Conservation (phyloP, 2,888 invertebrate genomes). For the Lobophora halterata region DNA sequence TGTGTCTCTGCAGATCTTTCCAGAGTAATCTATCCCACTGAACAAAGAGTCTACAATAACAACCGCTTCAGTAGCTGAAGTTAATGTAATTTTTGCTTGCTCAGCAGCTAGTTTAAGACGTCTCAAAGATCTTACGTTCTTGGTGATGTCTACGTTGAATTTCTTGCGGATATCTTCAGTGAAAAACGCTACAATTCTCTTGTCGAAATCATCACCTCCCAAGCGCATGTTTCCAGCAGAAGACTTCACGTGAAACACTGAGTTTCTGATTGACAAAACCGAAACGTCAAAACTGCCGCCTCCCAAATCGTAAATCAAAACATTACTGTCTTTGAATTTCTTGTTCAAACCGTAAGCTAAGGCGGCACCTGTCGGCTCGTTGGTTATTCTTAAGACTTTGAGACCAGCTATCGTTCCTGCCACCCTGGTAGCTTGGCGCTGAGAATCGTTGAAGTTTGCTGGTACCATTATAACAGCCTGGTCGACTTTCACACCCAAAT, state of each 20-base stretch:
- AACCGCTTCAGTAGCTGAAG: conserved; percentile 47
- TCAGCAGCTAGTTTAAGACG: conserved; percentile 57
- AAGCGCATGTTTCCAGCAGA: conserved; percentile 54
- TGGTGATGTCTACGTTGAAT: conserved; percentile 43
- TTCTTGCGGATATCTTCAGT: conserved; percentile 56
- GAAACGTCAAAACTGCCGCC: conserved; percentile 66
- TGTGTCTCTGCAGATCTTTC: conserved; percentile 44
- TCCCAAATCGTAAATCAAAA: conserved; percentile 61
- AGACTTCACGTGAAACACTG: conserved; percentile 54
- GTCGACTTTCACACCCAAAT: conserved; percentile 48
- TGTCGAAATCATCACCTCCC: conserved; percentile 68
- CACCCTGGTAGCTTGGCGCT: conserved; percentile 54
- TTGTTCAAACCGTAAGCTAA: conserved; percentile 55
- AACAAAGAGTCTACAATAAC: conserved; percentile 49
- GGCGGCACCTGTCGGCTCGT: conserved; percentile 64
- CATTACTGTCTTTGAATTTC: conserved; percentile 42
- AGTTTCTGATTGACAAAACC: conserved; percentile 47
- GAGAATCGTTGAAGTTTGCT: conserved; percentile 60
- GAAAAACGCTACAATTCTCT: conserved; percentile 56
- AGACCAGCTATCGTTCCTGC: conserved; percentile 60
- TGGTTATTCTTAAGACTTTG: conserved; percentile 54
- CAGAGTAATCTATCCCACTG: conserved; percentile 52
- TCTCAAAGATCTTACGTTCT: conserved; percentile 40
- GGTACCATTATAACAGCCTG: conserved; percentile 66
- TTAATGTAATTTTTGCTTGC: conserved; percentile 48